Conservation (phyloP, 1,140 invertebrate species). For the Penaeus chinensis region DNA sequence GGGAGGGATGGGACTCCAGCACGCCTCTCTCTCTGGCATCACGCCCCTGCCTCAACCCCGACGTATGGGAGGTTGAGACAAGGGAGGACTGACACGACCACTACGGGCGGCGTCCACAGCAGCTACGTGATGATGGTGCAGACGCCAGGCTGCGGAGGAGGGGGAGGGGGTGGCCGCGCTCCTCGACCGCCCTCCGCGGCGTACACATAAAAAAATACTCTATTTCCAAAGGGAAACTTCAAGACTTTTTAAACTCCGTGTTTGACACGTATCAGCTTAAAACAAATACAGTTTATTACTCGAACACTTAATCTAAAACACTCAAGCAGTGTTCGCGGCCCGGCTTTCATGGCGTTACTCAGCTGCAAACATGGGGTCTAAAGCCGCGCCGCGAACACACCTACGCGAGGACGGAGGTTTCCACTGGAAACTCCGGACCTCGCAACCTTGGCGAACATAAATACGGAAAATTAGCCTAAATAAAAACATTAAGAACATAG, state of each 20-base stretch:
- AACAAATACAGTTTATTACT: too few relatives aligned
- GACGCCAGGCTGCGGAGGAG: constrained; percentile 15
- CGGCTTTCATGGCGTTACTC: too few relatives aligned
- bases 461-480: not conserved
- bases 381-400: too few relatives aligned
- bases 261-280: too few relatives aligned
- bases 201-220: not conserved
- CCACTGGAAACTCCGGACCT: too few relatives aligned
- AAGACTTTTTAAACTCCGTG: constrained; percentile 1
- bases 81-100: constrained; percentile 13
- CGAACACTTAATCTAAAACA: too few relatives aligned
- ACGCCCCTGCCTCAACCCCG: not conserved
- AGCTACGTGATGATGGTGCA: constrained; percentile 13
- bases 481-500: constrained; percentile 39
- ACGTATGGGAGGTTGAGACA: not conserved
- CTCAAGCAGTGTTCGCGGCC: too few relatives aligned
- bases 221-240: not conserved
- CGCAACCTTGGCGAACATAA: not conserved
- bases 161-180: constrained; percentile 38
- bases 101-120: constrained; percentile 18
- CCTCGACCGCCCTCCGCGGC: constrained; percentile 29
- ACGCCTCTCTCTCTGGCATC: not conserved
- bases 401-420: not conserved
- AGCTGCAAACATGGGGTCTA: too few relatives aligned
- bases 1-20: too few relatives aligned